Evolutionary conservation across 2,113 vertebrate genomes (phyloP).

Genomic region (Chlorocebus sabaeus): DNA sequence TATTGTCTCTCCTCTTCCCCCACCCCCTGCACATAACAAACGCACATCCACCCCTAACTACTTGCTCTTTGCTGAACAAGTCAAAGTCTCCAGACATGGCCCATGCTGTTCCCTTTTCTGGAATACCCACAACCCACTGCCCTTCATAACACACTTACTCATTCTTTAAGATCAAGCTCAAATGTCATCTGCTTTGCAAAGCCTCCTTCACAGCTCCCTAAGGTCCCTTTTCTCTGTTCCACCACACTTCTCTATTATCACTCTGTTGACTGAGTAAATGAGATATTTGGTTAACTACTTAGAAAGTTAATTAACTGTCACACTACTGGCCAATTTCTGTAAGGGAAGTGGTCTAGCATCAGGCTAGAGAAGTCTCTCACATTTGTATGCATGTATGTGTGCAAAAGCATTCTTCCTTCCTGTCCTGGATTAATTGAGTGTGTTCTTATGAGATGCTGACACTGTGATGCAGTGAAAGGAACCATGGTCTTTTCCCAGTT

Average conservation of each 20-base stretch:
- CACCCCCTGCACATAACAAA: fast-evolving
- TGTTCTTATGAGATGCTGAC: background rate
- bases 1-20: background rate
- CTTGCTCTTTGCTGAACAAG: background rate
- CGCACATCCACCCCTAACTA: background rate
- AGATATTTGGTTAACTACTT: background rate
- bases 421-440: background rate
- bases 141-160: background rate
- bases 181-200: background rate
- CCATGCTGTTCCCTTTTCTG: background rate
- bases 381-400: background rate
- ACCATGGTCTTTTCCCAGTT: background rate
- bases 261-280: background rate
- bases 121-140: background rate
- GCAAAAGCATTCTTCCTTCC: background rate
- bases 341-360: background rate
- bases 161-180: background rate
- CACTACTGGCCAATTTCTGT: background rate
- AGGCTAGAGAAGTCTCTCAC: background rate
- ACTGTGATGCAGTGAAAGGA: background rate
- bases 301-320: background rate
- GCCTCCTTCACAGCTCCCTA: background rate
- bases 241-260: background rate
- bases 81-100: background rate
- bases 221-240: background rate